phyloP scores from a whole-genome alignment of 2,888 invertebrate species.

The Cataglyphis cursor region DNA sequence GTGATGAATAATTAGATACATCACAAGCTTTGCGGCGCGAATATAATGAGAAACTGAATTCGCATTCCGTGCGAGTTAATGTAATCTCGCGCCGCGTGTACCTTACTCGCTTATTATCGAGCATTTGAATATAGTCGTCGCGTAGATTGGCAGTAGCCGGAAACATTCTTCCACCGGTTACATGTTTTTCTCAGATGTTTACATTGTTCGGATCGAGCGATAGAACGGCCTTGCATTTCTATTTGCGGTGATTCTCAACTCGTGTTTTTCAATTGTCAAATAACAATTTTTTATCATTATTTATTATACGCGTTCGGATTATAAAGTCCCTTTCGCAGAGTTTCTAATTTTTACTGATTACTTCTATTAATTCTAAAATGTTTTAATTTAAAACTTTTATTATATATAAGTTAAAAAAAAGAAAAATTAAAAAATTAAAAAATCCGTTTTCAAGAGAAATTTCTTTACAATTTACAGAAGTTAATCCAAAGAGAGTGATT shows the following conservation, averaged over 20 bases:
- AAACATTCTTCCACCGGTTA: slow-evolving; percentile 18
- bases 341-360: background rate
- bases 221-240: slow-evolving; percentile 41
- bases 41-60: slow-evolving; percentile 31
- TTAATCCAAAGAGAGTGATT: slow-evolving; percentile 87
- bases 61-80: slow-evolving; percentile 11
- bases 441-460: background rate
- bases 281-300: background rate
- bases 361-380: background rate
- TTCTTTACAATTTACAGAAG: slow-evolving; percentile 83
- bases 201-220: slow-evolving; percentile 13
- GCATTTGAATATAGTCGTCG: slow-evolving; percentile 13
- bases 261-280: background rate
- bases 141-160: slow-evolving; percentile 39
- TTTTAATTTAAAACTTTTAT: background rate
- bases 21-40: background rate
- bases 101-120: slow-evolving; percentile 44
- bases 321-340: background rate
- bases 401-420: background rate
- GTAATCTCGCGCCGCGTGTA: background rate
- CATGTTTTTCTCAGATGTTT: slow-evolving; percentile 50
- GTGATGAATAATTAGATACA: slow-evolving; percentile 30
- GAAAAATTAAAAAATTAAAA: background rate
- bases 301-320: background rate
- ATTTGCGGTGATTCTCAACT: background rate